Evolutionary conservation across 2,888 invertebrate species (phyloP), one percentile per base, ranked within the genome.

Genomic region (Netelia fuscicornis): DNA sequence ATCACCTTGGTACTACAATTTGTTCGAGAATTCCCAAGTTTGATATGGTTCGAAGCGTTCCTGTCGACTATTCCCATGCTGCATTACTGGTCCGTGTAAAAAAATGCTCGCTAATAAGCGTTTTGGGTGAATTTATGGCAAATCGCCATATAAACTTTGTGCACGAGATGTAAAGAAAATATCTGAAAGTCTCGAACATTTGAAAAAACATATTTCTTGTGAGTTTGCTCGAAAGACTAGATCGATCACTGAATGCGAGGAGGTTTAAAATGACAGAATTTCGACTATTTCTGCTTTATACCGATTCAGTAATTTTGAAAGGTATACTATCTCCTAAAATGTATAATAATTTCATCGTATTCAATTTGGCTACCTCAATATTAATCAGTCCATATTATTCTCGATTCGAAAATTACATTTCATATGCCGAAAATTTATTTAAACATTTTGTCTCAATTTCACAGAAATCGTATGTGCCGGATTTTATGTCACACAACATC

Each of bases 401-500:
- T 6, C 37, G 42, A 2, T 13, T 60, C 56, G 77, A 86, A 71
- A 13, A 77, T 42, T 86, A 80, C 74, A 77, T 86, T 81, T 67
- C 76, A 60, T 88, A 17, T 30, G 30, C 30, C 30, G 30, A 30
- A 30, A 30, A 70, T 44, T 72, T 81, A 56, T 67, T 86, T 30
- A 74, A 75, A 62, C 44, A 81, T 67, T 86, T 83, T 62, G 83
- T 79, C 25, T 30, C 8, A 62, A 54, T 17, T 52, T 75, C 64
- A 54, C 48, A 20, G 48, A 62, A 37, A 52, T 30, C 62, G 11
- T 91, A 92, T 88, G 89, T 88, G 11, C 72, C 85, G 20, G 87
- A 90, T 44, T 85, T 86, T 60, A 65, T 90, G 30, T 86, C 89
- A 8, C 90, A 90, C 72, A 92, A 92, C 89, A 87, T 92, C 8